Evolutionary conservation across 2,797 vertebrate species (phyloP).

Genomic region (Anabacerthia variegaticeps): DNA sequence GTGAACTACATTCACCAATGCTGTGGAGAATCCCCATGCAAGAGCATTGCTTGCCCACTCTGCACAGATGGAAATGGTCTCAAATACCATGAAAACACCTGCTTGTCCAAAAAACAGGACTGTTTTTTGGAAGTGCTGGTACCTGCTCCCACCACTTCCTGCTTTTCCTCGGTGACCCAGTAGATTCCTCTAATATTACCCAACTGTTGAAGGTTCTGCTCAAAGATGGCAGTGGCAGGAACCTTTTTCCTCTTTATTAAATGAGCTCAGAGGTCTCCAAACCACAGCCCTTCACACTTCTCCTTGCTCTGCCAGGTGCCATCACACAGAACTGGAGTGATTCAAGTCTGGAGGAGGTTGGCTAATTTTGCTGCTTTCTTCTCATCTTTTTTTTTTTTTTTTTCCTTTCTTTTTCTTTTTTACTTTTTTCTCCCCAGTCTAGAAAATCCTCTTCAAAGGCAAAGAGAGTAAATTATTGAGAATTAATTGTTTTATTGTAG

Average conservation of each 20-base stretch:
- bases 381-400: neutral
- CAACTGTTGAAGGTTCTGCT: rapidly evolving
- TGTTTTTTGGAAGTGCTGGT: neutral
- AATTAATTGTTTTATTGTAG: neutral
- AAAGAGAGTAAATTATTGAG: neutral
- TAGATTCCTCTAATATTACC: neutral
- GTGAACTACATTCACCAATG: neutral
- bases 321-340: neutral
- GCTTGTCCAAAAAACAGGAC: neutral
- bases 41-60: neutral
- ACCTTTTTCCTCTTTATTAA: neutral
- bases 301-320: neutral
- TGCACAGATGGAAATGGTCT: neutral
- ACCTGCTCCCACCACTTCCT: neutral
- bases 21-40: neutral
- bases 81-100: neutral
- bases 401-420: too few species aligned
- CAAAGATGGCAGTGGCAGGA: neutral
- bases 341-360: neutral
- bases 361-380: neutral
- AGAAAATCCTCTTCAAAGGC: neutral
- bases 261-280: neutral
- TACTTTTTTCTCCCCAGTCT: neutral
- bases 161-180: neutral
- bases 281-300: neutral